Evolutionary conservation across 2,888 invertebrate species (phyloP).

Genomic region (Coelinius sp.): DNA sequence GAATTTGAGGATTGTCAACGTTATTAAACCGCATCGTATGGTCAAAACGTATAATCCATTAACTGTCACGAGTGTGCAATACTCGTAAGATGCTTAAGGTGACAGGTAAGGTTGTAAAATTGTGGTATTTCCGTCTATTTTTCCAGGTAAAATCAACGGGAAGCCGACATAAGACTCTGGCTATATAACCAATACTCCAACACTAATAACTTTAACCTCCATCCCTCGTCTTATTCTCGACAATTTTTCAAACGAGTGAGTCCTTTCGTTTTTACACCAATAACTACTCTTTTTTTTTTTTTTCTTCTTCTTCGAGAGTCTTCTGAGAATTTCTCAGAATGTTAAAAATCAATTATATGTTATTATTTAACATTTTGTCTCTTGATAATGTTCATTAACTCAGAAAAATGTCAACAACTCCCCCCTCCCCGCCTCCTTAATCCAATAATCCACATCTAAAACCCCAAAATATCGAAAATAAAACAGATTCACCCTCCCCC

Average conservation of each 20-base stretch:
- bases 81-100: conserved; percentile 56
- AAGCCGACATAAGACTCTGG: conserved; percentile 24
- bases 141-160: conserved; percentile 23
- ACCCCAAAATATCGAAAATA: not conserved
- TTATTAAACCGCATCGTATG: not conserved
- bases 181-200: not conserved
- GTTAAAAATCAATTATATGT: too few relatives aligned
- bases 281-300: not conserved
- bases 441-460: too few relatives aligned
- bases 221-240: not conserved
- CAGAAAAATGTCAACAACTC: not conserved
- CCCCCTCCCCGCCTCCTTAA: not conserved
- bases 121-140: conserved; percentile 22
- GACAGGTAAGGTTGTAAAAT: conserved; percentile 64
- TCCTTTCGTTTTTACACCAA: not conserved
- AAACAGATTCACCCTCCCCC: not conserved
- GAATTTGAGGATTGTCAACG: not conserved
- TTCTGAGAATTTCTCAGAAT: not conserved
- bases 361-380: too few relatives aligned
- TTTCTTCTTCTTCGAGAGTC: not conserved
- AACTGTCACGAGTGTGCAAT: conserved; percentile 45
- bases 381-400: too few relatives aligned
- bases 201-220: not conserved
- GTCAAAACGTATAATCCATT: conserved; percentile 52
- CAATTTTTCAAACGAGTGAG: conserved; percentile 14